Base-by-base conservation (phyloP, 2,888 invertebrate genomes). In the Fissipunctia ypsillon region DNA sequence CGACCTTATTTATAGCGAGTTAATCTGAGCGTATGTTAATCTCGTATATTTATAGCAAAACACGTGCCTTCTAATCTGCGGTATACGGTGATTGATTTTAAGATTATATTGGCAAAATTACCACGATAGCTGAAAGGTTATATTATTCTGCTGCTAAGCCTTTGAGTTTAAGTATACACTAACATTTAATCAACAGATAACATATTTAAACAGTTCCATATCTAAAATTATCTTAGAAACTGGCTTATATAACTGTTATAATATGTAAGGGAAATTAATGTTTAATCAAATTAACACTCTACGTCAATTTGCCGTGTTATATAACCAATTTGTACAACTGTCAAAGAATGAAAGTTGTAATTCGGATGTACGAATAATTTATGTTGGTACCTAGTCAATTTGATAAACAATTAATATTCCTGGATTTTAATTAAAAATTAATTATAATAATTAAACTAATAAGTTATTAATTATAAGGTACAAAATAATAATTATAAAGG, bases 11-110 rank as follows among this genome's bases (percentile, higher is more conserved):
- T 22, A 22, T n/a, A 52, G 16, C 31, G 1, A 28, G 7, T 57
- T 76, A 38, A 64, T 52, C 43, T 43, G 14, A 25, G 45, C 12
- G 38, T 38, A 52, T 45, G 43, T 28, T 45, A 59, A 69, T 77
- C 50, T 52, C n/a, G 14, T 12, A 38, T 25, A 75, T 76, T 77
- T 57, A 76, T 43, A 10, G 19, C 41, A 43, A 48, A 50, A 68
- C 50, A 74, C 50, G 28, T 48, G 14, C 41, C 43, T n/a, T 16
- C 19, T 64, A n/a, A 73, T 54, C 35, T 54, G 57, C 22, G 25
- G 28, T n/a, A 25, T 25, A 22, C 56, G 22, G 2, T 35, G 68
- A 57, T 57, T 57, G 57, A 67, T 56, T 67, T 50, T 45, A 68
- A 69, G n/a, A 38, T 38, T 50, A 16, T 19, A 38, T 38, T 12